Percentiles rank a stretch among this genome's conserved stretches.
phyloP scores from a whole-genome alignment of 2,797 vertebrate genomes.

The Schizopygopsis malacanthus region DNA sequence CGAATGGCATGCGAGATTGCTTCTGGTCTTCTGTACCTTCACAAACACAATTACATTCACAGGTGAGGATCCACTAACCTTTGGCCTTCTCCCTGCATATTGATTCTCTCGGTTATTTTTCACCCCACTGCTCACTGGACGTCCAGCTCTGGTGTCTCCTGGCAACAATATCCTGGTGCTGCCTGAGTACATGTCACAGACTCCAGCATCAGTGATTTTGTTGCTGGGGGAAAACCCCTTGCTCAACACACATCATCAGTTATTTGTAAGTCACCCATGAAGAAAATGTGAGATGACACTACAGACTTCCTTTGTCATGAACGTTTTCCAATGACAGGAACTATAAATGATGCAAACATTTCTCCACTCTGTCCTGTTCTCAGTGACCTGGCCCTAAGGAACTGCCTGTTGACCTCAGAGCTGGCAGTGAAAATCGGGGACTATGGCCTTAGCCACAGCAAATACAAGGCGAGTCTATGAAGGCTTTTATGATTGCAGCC shows the following conservation, averaged over 20 bases:
- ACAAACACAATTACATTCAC: conserved; percentile 94
- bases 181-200: conserved; percentile 89
- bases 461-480: conserved; percentile 87
- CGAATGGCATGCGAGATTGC: conserved; percentile 95
- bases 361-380: conserved; percentile 26
- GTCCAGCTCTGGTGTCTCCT: conserved; percentile 75
- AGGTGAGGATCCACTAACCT: conserved; percentile 76
- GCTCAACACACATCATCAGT: conserved; percentile 46
- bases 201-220: conserved; percentile 99
- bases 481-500: background rate
- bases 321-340: background rate
- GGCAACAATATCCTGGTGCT: conserved; percentile 99
- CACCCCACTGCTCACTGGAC: conserved; percentile 18
- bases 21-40: conserved; percentile 90
- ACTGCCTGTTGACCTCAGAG: conserved; percentile 92
- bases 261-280: background rate
- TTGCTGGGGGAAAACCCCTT: conserved; percentile 87
- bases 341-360: conserved; percentile 33
- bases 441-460: conserved; percentile 92
- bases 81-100: background rate
- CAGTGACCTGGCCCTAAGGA: conserved; percentile 95
- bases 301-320: background rate
- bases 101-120: conserved; percentile 14
- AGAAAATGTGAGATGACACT: conserved; percentile 11
- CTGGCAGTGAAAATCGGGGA: conserved; percentile 95